These are phyloP conservation scores for Oryzias curvinotus DNA, from an alignment of 2,113 vertebrate genomes.

Conservation along the genomic window DNA sequence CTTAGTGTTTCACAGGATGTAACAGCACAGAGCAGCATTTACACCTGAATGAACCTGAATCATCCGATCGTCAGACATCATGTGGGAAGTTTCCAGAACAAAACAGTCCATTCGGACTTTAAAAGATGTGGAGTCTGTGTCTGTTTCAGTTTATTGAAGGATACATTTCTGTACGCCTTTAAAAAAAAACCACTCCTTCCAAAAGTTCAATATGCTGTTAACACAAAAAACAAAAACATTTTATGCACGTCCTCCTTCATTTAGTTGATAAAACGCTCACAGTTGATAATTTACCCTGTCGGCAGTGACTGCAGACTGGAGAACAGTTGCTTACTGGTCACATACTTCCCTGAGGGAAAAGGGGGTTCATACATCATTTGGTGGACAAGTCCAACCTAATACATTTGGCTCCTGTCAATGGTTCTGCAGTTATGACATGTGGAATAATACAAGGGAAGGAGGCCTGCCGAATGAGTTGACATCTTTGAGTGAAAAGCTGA, in stretches of 20 bases:
- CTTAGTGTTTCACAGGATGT: constrained; percentile 4
- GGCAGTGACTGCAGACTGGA: too few species aligned
- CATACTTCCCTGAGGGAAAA: too few species aligned
- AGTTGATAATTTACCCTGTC: too few species aligned
- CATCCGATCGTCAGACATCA: constrained; percentile 16
- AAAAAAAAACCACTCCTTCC: too few species aligned
- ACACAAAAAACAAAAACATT: too few species aligned
- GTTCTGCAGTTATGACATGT: background rate
- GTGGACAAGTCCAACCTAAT: background rate
- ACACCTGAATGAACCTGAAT: background rate
- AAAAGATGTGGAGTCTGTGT: background rate
- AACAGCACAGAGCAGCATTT: constrained; percentile 13
- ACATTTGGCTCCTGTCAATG: background rate
- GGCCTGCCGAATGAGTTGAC: background rate
- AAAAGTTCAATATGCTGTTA: too few species aligned
- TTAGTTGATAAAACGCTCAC: too few species aligned
- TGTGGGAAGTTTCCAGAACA: constrained; percentile 9
- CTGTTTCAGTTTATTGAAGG: too few species aligned
- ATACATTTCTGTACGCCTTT: too few species aligned
- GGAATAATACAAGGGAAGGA: background rate
- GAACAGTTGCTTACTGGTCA: too few species aligned
- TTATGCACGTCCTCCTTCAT: too few species aligned
- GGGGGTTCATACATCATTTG: too few species aligned
- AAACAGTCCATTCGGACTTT: background rate
- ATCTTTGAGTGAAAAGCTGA: background rate